Base-by-base conservation (phyloP, 2,797 vertebrate genomes). In the Enteromius radiatus region DNA sequence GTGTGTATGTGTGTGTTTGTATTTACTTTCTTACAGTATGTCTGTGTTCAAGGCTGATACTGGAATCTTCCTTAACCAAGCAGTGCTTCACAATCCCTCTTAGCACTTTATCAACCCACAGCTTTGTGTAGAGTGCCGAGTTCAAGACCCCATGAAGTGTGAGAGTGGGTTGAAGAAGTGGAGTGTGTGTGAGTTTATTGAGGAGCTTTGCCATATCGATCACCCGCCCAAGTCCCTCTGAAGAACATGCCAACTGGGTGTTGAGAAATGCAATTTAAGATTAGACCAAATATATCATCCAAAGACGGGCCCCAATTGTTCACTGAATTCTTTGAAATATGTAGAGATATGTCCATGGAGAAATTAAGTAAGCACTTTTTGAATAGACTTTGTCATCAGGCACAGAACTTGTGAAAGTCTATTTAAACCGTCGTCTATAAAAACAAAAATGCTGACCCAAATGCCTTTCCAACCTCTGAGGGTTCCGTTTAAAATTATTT, bases 181-280 rank as follows among this genome's bases (percentile, higher is more conserved):
- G 28, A 74, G 76, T 76, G 83, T 85, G 65, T 83, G 54, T 81
- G 77, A 85, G 84, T 84, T 74, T 86, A 85, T 80, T 77, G 77
- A 76, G 77, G 61, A 80, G 78, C 69, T 84, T 81, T 78, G 81
- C 65, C 17, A 59, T 86, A 89, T 90, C 82, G 88, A 88, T 90
- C 82, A 69, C 59, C 54, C 65, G 36, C 61, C 73, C 33, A 73
- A 78, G 82, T 86, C 76, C 69, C 65, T 85, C 64, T 82, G 61
- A 61, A 81, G 84, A 84, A 85, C 82, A 81, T 64, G 69, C 82
- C 71, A 87, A 26, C 54, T 45, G 79, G 64, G 83, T 76, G 69
- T 63, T 86, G 63, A 52, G 81, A 88, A 84, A 84, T 79, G 82
- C 83, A 86, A 75, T 84, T 76, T 81, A 79, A 73, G 78, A 82